Base-by-base conservation (phyloP, 2,888 invertebrate species). In the Loripinus fragilis region DNA sequence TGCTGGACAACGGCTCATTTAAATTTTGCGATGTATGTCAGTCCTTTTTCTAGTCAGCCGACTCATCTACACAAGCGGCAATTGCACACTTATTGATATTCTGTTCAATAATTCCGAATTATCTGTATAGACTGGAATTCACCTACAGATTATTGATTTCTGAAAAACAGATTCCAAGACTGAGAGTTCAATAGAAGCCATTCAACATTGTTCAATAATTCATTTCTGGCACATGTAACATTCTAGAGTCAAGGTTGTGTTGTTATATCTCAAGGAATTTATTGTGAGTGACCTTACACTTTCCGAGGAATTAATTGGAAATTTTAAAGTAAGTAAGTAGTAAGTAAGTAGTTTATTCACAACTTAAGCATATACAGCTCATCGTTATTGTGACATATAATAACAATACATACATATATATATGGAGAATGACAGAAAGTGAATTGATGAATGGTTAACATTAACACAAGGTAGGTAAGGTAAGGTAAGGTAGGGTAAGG, bases 11-110 rank as follows among this genome's bases (percentile, higher is more conserved):
- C n/a, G n/a, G n/a, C n/a, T n/a, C n/a, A n/a, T n/a, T n/a, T n/a
- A n/a, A n/a, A n/a, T n/a, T n/a, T n/a, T n/a, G n/a, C n/a, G n/a
- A n/a, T n/a, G n/a, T n/a, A n/a, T n/a, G n/a, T n/a, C n/a, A n/a
- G 38, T 38, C 38, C 38, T 38, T 8, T 38, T 38, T 38, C n/a
- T n/a, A n/a, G n/a, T 12, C 38, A 38, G 38, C 38, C 38, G 7
- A 38, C 38, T 38, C 33, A 33, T 28, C 30, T 60, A 60, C 60
- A 20, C 60, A 60, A 12, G 5, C 33, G 33, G 33, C 17, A 60
- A 33, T 60, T 60, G 60, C 60, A 60, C 33, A 60, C 5, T 50
- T 30, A 60, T 60, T 60, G 60, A 33, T 60, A 33, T 60, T 33
- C 20, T 33, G 60, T 10, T 60, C 60, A 20, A 60, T 60, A 60